Evolutionary conservation across 2,797 vertebrate species (phyloP).

Genomic region (Hyperoplus lanceolatus): DNA sequence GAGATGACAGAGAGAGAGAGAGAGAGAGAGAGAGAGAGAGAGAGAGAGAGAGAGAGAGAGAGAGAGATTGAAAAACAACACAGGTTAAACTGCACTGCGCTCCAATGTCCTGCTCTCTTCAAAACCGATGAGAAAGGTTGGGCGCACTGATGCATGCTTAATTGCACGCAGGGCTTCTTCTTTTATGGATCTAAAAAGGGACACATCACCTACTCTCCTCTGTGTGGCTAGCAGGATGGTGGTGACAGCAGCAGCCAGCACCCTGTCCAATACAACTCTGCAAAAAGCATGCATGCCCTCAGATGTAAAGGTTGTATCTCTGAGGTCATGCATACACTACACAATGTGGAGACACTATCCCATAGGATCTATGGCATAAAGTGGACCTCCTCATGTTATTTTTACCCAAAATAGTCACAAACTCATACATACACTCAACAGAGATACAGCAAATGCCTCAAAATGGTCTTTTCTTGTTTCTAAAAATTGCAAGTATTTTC

Average conservation of each 20-base stretch:
- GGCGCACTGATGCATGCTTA: conserved; percentile 70
- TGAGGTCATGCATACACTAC: conserved; percentile 26
- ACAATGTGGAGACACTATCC: background rate
- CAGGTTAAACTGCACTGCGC: conserved; percentile 46
- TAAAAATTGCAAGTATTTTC: background rate
- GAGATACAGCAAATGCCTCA: background rate
- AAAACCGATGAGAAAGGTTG: conserved; percentile 45
- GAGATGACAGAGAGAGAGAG: conserved; percentile 27
- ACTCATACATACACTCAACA: background rate
- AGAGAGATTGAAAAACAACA: conserved; percentile 37
- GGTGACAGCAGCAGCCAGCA: conserved; percentile 59
- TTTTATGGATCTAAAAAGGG: conserved; percentile 76
- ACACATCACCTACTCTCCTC: conserved; percentile 49
- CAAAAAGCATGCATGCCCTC: background rate
- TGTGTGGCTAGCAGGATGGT: conserved; percentile 21
- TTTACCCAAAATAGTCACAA: conserved; percentile 1
- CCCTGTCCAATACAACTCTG: conserved; percentile 43
- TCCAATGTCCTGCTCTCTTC: conserved; percentile 39
- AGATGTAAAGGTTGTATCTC: background rate
- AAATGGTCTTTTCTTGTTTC: background rate
- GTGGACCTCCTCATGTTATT: background rate
- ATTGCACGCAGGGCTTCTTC: conserved; percentile 50
- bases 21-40: conserved; percentile 36
- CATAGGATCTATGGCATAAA: background rate
- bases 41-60: conserved; percentile 37